Percentiles rank a stretch among this genome's conserved stretches.
Evolutionary conservation across 2,113 vertebrate genomes (phyloP).

Genomic region (Ivindomyrus marchei): DNA sequence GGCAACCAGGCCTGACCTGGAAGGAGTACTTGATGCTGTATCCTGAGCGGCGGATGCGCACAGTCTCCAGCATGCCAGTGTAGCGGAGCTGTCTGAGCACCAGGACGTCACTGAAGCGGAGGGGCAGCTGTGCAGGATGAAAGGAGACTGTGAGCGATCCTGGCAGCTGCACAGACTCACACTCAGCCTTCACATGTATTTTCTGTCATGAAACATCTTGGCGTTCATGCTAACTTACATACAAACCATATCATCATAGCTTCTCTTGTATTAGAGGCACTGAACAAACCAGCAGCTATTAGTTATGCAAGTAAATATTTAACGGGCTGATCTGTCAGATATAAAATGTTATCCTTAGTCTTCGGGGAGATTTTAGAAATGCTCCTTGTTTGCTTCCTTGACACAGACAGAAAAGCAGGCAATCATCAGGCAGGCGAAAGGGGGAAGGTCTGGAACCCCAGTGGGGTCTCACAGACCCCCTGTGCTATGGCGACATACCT

Average conservation of each 20-base stretch:
- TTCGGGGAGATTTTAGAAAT: not conserved
- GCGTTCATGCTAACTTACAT: not conserved
- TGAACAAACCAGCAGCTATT: not conserved
- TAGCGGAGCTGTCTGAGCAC: slow-evolving; percentile 94
- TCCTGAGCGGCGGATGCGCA: slow-evolving; percentile 89
- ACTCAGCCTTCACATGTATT: not conserved
- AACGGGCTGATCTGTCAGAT: not conserved
- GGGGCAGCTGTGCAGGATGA: slow-evolving; percentile 70
- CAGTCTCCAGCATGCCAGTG: slow-evolving; percentile 96
- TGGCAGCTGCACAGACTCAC: not conserved
- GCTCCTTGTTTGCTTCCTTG: not conserved
- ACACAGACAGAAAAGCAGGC: not conserved
- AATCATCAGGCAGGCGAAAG: not conserved
- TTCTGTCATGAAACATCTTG: not conserved
- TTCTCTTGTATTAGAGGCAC: not conserved
- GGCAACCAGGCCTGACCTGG: slow-evolving; percentile 63
- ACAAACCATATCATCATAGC: not conserved
- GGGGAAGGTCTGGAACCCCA: not conserved
- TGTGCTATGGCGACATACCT: slow-evolving; percentile 60
- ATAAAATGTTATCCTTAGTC: not conserved
- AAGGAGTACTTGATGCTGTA: slow-evolving; percentile 93
- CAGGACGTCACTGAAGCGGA: slow-evolving; percentile 81
- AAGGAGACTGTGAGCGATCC: not conserved
- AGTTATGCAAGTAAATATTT: not conserved
- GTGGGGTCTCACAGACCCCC: not conserved